A percentile compares a stretch with the other conserved stretches of the same genome.
These are phyloP conservation scores for Cantharis flavilabris DNA, from an alignment of 2,888 invertebrate genomes.

Conservation along the genomic window DNA sequence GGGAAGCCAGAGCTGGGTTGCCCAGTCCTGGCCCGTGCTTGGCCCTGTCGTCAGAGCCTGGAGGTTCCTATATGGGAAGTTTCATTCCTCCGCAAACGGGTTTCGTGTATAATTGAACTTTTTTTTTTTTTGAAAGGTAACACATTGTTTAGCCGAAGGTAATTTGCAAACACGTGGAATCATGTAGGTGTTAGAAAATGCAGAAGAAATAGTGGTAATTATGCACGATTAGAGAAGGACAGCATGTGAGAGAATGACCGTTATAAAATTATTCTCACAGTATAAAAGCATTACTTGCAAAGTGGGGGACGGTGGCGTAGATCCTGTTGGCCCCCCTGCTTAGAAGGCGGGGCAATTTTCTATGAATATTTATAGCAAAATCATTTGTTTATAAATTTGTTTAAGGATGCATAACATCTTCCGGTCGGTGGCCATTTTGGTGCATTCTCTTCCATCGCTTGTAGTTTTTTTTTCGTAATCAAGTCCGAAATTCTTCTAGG, in stretches of 20 bases:
- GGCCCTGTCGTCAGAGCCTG: no score
- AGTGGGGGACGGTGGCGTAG: slow-evolving; percentile 34
- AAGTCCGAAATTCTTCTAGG: background rate
- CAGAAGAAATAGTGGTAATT: slow-evolving; percentile 20
- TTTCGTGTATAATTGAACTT: background rate
- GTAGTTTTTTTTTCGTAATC: background rate
- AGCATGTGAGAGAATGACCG: slow-evolving; percentile 28
- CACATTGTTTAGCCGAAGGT: background rate
- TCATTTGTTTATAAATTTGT: slow-evolving; percentile 29
- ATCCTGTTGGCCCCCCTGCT: slow-evolving; percentile 32
- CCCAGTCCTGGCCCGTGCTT: no score
- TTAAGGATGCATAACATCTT: slow-evolving; percentile 30
- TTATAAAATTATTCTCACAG: slow-evolving; percentile 31
- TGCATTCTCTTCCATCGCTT: background rate
- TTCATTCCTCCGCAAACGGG: background rate
- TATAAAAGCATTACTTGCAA: slow-evolving; percentile 21
- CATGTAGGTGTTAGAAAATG: slow-evolving; percentile 7
- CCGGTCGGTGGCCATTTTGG: slow-evolving; percentile 23
- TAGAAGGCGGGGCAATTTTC: slow-evolving; percentile 25
- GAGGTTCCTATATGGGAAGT: no score
- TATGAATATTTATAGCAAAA: slow-evolving; percentile 28
- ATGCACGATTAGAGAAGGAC: slow-evolving; percentile 22
- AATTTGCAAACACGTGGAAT: slow-evolving; percentile 3
- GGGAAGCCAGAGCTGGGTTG: no score
- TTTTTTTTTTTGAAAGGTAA: background rate